Base-by-base conservation (phyloP, 2,888 invertebrate species). In the Archips crataeganus region DNA sequence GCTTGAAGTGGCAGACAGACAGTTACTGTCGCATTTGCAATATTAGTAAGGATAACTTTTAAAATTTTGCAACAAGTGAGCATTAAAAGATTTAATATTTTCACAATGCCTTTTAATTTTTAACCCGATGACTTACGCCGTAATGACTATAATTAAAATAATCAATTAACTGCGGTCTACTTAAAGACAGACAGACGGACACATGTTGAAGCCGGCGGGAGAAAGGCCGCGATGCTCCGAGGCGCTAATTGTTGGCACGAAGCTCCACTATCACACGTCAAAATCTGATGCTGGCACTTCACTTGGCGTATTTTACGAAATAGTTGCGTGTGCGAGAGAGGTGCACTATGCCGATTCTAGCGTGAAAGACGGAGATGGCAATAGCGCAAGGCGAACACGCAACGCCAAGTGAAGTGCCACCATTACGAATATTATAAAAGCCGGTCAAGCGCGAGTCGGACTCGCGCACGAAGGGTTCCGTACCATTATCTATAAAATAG, bases 81-180 rank as follows among this genome's bases (percentile, higher is more conserved):
- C 23, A 23, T n/a, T 13, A 23, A n/a, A 13, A 49, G 23, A 9
- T 9, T 3, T 13, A 5, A 51, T 15, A 54, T 8, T 54, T 54
- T 23, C 54, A 23, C 15, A 54, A 23, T 54, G 23, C 54, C 54
- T 54, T 49, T 57, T 32, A 57, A 57, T 23, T n/a, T 23, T 23
- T 45, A 23, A 11, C 42, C 62, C 1, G 13, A n/a, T 32, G n/a
- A 32, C 34, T 2, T 10, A 49, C 34, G 39, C 15, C n/a, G 42
- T 69, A 69, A 13, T 64, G 39, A 42, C 39, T 15, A 42, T 59
- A 73, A 68, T 73, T 59, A 64, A 57, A 59, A 57, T 68, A 73
- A 68, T 72, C 63, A 68, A 69, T 68, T 73, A 69, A 49, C 63
- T 67, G 72, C 45, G 72, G 57, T 63, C 71, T 23, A 72, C 54